Base-by-base conservation (phyloP, 2,888 invertebrate species). In the Nomada ruficornis region DNA sequence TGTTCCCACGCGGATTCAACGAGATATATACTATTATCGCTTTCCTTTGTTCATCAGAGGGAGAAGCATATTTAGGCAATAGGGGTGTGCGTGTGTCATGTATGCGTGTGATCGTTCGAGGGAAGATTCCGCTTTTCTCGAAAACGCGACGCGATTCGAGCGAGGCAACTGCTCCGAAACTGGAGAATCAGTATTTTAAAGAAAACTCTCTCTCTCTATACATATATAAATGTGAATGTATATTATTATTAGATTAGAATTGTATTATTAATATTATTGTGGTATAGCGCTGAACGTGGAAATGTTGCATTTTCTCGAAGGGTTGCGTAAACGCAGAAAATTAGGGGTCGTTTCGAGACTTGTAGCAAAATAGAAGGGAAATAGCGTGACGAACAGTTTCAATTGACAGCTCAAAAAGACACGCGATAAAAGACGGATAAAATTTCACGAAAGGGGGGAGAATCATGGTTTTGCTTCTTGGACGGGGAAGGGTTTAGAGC, bases 131-230 rank as follows among this genome's bases (percentile, higher is more conserved):
- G 0, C 57, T 67, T 55, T 68, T 55, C 55, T 20, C 18, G 59
- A 26, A n/a, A n/a, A 63, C 68, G 83, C 72, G 69, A 65, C 75
- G 79, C 71, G 80, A 83, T 77, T 79, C 82, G 84, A 88, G 83
- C 60, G 78, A 84, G 87, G 91, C 90, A 90, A 90, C 90, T 88
- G 85, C 88, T 85, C 88, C 80, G 82, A 84, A 83, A 88, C 88
- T 89, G 88, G 85, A 81, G 67, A 89, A 90, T 90, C 89, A 90
- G 89, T 90, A 90, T 90, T 90, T 90, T 83, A 81, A 88, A 79
- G 85, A 67, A 81, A 81, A 64, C 71, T 18, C 79, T 62, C 42
- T 74, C 36, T 65, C 50, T 79, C 77, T 82, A 65, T 64, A 59
- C 69, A 80, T 77, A 82, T 87, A 90, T 87, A 88, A 87, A 86